phyloP scores from a whole-genome alignment of 1,140 invertebrate genomes.

The Sipha flava region DNA sequence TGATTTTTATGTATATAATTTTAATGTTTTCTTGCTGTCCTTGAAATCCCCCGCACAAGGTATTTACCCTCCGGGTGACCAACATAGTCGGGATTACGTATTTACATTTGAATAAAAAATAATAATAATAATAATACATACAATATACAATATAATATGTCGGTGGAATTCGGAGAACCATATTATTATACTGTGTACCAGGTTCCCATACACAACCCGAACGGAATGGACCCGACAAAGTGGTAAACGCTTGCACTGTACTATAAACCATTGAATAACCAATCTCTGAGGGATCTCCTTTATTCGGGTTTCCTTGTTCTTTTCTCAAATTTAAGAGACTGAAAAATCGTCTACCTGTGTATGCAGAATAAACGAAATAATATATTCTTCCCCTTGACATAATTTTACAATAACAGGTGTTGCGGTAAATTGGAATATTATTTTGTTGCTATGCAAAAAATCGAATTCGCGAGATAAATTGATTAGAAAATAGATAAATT shows the following conservation, averaged over 20 bases:
- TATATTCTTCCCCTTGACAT: no score
- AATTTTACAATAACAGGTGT: no score
- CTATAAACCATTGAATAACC: background rate
- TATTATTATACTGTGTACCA: background rate
- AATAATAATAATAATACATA: background rate
- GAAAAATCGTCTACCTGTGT: no score
- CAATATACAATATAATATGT: background rate
- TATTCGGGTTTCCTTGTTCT: background rate
- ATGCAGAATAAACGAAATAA: no score
- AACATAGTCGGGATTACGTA: background rate
- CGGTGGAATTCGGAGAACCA: slow-evolving; percentile 4
- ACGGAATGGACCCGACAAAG: background rate
- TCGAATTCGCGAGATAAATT: no score
- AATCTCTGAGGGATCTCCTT: background rate
- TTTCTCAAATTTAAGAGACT: background rate
- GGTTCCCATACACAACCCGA: background rate
- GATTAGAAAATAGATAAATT: no score
- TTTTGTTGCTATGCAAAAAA: no score
- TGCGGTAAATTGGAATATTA: no score
- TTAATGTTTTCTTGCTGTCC: background rate
- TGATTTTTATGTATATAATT: background rate
- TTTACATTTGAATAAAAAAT: slow-evolving; percentile 15
- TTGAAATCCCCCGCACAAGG: background rate
- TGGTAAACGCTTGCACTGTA: background rate
- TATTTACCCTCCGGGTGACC: slow-evolving; percentile 6